Conservation (phyloP, 2,888 invertebrate genomes). For the Pristionchus japonicus region DNA sequence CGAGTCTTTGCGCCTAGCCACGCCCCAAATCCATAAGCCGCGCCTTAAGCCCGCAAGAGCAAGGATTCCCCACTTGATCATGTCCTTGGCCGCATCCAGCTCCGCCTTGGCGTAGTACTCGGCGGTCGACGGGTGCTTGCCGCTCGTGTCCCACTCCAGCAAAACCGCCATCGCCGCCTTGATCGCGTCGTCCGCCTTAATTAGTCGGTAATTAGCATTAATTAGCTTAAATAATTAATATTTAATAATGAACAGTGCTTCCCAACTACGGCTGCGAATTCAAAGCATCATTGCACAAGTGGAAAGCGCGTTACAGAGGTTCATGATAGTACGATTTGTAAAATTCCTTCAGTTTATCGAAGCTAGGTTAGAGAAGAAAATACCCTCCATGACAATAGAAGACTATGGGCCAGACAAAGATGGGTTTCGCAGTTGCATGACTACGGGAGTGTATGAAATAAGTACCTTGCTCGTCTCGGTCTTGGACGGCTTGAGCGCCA, state of each 20-base stretch:
- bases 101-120: slow-evolving; percentile 60
- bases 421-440: not conserved
- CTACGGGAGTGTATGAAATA: no score
- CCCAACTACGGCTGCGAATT: no score
- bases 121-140: slow-evolving; percentile 57
- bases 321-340: no score
- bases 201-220: not conserved
- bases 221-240: not conserved
- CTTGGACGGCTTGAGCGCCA: slow-evolving; percentile 60
- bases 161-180: slow-evolving; percentile 78
- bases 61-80: slow-evolving; percentile 58
- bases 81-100: slow-evolving; percentile 58
- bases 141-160: slow-evolving; percentile 69
- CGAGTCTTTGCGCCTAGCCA: no score
- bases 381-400: no score
- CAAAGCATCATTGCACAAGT: not conserved
- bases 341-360: no score
- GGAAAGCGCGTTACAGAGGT: not conserved
- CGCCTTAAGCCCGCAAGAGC: no score
- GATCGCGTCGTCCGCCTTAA: slow-evolving; percentile 71
- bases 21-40: no score
- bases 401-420: not conserved
- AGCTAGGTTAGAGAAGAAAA: no score
- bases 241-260: no score
- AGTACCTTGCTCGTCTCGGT: slow-evolving; percentile 62